Percentiles rank a stretch among this genome's conserved stretches.
Evolutionary conservation across 2,113 vertebrate genomes (phyloP).

Genomic region (Desmodus rotundus): DNA sequence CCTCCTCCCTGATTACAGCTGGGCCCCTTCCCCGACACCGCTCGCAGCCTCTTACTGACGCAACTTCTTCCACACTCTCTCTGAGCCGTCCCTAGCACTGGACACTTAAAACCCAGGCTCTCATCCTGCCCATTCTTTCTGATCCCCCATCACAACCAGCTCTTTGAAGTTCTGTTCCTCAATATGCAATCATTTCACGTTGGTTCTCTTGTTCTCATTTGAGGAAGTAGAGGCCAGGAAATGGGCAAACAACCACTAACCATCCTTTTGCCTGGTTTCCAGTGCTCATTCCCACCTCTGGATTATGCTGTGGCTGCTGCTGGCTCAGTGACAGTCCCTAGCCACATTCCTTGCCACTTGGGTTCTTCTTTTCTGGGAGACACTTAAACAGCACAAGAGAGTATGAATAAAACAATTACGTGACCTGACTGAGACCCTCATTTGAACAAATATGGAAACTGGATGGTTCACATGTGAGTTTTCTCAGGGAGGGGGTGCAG

Average conservation of each 20-base stretch:
- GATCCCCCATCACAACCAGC: neutral
- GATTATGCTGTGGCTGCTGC: constrained; percentile 42
- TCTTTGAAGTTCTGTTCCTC: neutral
- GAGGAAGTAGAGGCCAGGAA: neutral
- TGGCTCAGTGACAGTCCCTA: constrained; percentile 63
- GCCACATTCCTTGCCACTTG: neutral
- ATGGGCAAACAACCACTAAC: neutral
- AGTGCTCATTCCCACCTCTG: neutral
- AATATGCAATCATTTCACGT: neutral
- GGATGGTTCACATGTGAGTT: neutral
- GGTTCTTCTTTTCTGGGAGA: constrained; percentile 74
- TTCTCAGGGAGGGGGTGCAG: neutral
- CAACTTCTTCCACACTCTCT: neutral
- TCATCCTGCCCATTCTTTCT: neutral
- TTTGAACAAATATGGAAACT: neutral
- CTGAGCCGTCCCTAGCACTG: neutral
- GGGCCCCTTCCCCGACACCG: neutral
- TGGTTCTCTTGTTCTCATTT: neutral
- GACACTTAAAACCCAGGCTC: neutral
- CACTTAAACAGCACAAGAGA: constrained; percentile 61
- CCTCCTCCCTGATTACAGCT: neutral
- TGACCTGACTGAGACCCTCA: constrained; percentile 62
- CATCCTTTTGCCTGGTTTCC: neutral
- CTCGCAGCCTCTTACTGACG: neutral
- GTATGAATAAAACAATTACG: constrained; percentile 79